Evolutionary conservation across 2,888 invertebrate genomes (phyloP).

Genomic region (Leptopilina myrica): DNA sequence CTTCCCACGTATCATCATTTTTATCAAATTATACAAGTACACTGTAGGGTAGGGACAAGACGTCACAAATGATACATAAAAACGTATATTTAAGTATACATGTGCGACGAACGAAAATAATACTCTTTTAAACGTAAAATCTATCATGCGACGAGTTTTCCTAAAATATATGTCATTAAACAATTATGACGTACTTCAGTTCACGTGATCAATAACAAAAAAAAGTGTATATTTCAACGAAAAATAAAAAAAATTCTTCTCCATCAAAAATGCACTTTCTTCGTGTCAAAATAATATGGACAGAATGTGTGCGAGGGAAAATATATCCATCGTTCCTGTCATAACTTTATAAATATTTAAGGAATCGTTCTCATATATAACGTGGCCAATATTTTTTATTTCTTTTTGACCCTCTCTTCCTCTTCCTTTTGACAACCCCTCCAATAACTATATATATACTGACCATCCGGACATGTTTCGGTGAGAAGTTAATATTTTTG

Average conservation of each 20-base stretch:
- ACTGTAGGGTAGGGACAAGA: background rate
- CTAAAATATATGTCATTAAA: background rate
- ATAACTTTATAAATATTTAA: background rate
- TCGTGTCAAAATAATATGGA: background rate
- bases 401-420: too few species aligned
- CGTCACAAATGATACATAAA: background rate
- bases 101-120: background rate
- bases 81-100: background rate
- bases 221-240: background rate
- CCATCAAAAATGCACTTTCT: constrained; percentile 15
- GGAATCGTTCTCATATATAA: background rate
- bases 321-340: background rate
- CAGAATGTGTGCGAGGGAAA: background rate
- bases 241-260: constrained; percentile 14
- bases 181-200: background rate
- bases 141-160: constrained; percentile 25
- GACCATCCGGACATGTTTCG: too few species aligned
- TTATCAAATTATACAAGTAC: constrained; percentile 54
- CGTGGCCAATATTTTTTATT: too few species aligned
- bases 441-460: too few species aligned
- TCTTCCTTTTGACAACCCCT: too few species aligned
- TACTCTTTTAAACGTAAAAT: background rate
- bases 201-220: background rate
- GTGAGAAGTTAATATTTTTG: too few species aligned
- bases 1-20: constrained; percentile 68